phyloP scores from a whole-genome alignment of 2,888 invertebrate genomes.

The Sarcophaga subvicina region DNA sequence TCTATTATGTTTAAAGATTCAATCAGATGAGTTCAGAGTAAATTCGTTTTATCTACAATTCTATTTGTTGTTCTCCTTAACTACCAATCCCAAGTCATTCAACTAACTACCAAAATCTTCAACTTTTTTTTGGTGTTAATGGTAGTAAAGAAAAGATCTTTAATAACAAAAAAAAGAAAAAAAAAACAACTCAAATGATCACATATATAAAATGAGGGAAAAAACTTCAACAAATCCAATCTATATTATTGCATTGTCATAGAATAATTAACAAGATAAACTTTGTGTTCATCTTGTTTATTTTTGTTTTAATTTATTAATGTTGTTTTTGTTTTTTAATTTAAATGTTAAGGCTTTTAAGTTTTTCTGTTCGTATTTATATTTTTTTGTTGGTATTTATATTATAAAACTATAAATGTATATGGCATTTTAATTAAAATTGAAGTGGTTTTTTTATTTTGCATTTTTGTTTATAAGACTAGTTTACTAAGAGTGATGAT shows the following conservation, averaged over 20 bases:
- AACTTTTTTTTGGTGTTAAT: too few species aligned
- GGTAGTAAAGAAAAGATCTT: background rate
- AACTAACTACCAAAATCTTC: too few species aligned
- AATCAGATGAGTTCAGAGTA: too few species aligned
- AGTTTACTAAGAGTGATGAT: conserved; percentile 47
- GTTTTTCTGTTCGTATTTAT: background rate
- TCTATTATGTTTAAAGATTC: too few species aligned
- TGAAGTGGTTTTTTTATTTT: background rate
- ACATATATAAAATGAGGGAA: background rate
- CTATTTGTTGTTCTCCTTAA: too few species aligned
- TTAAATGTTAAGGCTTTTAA: background rate
- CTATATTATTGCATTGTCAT: conserved; percentile 20
- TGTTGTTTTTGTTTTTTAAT: background rate
- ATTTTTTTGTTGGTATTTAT: background rate
- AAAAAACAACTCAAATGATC: background rate
- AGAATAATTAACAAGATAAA: conserved; percentile 11
- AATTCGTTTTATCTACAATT: too few species aligned
- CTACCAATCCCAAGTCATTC: too few species aligned
- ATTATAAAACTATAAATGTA: background rate
- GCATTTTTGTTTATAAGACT: conserved; percentile 6
- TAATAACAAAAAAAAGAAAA: background rate
- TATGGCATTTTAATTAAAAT: background rate
- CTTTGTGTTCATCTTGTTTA: background rate
- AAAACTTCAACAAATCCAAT: background rate
- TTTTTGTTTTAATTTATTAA: background rate